phyloP scores from a whole-genome alignment of 2,797 vertebrate species.

The Lagodon rhomboides region DNA sequence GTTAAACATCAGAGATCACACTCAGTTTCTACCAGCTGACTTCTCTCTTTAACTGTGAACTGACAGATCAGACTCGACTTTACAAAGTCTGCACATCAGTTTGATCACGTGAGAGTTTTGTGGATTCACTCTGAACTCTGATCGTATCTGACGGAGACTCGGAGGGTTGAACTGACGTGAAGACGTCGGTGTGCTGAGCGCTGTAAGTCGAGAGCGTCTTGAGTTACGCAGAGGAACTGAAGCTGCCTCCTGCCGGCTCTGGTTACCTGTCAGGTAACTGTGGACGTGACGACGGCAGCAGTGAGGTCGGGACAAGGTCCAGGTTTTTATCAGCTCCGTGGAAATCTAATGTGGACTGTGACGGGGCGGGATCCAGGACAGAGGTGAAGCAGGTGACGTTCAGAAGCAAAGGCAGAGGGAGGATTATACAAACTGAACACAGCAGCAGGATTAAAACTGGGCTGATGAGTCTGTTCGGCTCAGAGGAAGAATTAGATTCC shows the following conservation, averaged over 20 bases:
- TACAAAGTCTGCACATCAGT: no score
- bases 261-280: constrained; percentile 36
- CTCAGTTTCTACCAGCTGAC: background rate
- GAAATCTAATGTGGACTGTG: constrained; percentile 11
- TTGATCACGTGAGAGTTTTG: no score
- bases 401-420: background rate
- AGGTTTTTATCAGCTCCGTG: constrained; percentile 58
- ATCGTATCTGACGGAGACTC: no score
- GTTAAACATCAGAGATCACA: background rate
- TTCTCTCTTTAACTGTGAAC: no score
- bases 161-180: background rate
- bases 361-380: constrained; percentile 17
- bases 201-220: background rate
- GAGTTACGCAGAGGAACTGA: constrained; percentile 39
- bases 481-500: no score
- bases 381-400: constrained; percentile 52
- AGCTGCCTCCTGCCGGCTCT: constrained; percentile 23
- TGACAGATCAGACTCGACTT: no score
- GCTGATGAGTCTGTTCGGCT: constrained; percentile 7
- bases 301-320: constrained; percentile 60
- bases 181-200: background rate
- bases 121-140: background rate
- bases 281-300: constrained; percentile 11
- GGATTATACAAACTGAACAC: constrained; percentile 7
- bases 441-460: constrained; percentile 33